Evolutionary conservation across 92 coral and sea anemone species (phyloP), one percentile per base, ranked within the genome.

Genomic region (Epizoanthus illoricatus): DNA sequence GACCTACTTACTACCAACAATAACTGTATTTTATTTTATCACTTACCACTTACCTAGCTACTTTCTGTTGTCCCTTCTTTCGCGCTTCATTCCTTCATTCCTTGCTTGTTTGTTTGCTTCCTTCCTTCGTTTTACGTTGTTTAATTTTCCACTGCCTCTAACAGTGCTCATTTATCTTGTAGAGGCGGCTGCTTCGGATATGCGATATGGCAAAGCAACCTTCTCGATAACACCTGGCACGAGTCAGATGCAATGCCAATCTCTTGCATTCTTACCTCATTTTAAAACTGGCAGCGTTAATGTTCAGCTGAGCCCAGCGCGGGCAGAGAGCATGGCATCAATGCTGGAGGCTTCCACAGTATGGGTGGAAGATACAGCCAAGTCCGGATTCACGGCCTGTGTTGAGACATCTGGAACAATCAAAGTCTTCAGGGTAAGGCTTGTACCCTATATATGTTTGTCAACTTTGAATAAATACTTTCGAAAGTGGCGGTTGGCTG

Each of bases 321-420:
- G 69, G 84, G 86, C 91, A 62, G 57, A 56, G 42, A 85, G 54
- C 19, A 80, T 74, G 20, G 54, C 56, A 15, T 83, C 92, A 5
- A 74, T 90, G 92, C 74, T 86, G 33, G 91, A 92, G 33, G 84
- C 93, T 54, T 84, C 92, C 73, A 88, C 93, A 5, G 91, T 88
- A 60, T 92, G 97, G 97, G 88, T 92, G 82, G 87, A 92, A 83
- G 79, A 88, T 72, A 80, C 78, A 0, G 87, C 79, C 33, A 62
- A 80, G 67, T 66, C 81, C 16, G 88, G 88, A 64, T 88, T 92
- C 58, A 74, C 88, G 43, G 93, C 90, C 20, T 92, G 97, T 67
- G 90, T 88, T 18, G 85, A 85, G 55, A 72, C 92, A 2, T 83
- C 93, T 0, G 97, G 92, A 9, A n/a, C 66, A 39, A 87, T 90